These are phyloP conservation scores for Phalanger gymnotis DNA, from an alignment of 2,797 vertebrate genomes.

Conservation along the genomic window DNA sequence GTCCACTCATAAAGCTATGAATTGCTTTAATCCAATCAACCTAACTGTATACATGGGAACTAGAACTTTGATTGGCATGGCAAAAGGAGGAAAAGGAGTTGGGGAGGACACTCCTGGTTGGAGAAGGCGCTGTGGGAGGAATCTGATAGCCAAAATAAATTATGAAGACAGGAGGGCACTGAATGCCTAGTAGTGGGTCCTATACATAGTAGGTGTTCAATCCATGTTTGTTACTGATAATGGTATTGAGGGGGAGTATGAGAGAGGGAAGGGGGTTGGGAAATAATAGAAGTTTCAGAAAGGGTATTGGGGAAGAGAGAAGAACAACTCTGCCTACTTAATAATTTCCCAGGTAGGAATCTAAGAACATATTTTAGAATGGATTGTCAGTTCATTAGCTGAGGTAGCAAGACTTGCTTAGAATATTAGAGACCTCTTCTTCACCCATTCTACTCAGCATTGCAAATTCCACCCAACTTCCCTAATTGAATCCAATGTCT, in stretches of 20 bases:
- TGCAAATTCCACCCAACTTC: neutral
- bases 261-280: neutral
- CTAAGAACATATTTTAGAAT: neutral
- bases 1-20: too few species aligned
- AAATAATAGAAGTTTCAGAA: neutral
- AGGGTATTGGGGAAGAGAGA: neutral
- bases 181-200: neutral
- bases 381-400: neutral
- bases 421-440: neutral
- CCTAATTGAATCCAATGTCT: neutral
- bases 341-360: neutral
- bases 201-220: neutral
- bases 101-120: neutral
- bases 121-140: neutral
- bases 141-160: neutral
- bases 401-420: neutral
- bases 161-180: neutral
- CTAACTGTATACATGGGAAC: neutral
- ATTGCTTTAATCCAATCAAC: neutral
- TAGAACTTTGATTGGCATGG: neutral
- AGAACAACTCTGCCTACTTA: neutral
- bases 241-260: neutral
- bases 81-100: neutral
- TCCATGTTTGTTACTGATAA: neutral
- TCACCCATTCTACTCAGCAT: neutral